These are phyloP conservation scores for Tachina lurida DNA, from an alignment of 2,888 invertebrate genomes.

Conservation along the genomic window DNA sequence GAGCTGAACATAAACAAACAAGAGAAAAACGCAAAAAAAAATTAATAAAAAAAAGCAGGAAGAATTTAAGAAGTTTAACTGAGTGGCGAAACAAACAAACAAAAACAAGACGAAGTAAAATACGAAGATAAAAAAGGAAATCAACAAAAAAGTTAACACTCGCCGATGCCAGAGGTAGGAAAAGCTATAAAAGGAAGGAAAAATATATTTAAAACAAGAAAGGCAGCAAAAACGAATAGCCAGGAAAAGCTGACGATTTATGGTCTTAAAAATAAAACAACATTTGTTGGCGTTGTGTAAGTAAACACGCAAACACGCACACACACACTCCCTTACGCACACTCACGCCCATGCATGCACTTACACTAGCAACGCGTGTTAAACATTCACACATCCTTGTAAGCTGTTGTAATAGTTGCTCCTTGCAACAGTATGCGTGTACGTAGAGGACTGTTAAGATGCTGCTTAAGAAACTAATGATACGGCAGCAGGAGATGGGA, in stretches of 20 bases:
- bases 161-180: slow-evolving; percentile 29
- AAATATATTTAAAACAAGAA: slow-evolving; percentile 46
- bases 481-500: slow-evolving; percentile 44
- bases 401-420: slow-evolving; percentile 10
- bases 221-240: slow-evolving; percentile 65
- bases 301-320: slow-evolving; percentile 17
- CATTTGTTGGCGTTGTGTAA: slow-evolving; percentile 66
- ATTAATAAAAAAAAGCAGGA: slow-evolving; percentile 13
- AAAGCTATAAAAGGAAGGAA: slow-evolving; percentile 39
- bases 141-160: slow-evolving; percentile 20
- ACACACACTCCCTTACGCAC: background rate
- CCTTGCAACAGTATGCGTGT: slow-evolving; percentile 16
- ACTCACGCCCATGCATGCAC: background rate
- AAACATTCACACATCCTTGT: background rate
- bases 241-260: slow-evolving; percentile 82
- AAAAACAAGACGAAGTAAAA: slow-evolving; percentile 74
- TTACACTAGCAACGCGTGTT: background rate
- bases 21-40: slow-evolving; percentile 40
- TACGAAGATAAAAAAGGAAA: slow-evolving; percentile 44
- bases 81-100: slow-evolving; percentile 41
- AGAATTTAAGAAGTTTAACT: slow-evolving; percentile 63
- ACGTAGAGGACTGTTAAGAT: slow-evolving; percentile 45
- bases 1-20: slow-evolving; percentile 13
- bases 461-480: slow-evolving; percentile 36
- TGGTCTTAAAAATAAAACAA: slow-evolving; percentile 77